These are phyloP conservation scores for Onychorhynchus coronatus DNA, from an alignment of 2,113 vertebrate species.

Conservation along the genomic window DNA sequence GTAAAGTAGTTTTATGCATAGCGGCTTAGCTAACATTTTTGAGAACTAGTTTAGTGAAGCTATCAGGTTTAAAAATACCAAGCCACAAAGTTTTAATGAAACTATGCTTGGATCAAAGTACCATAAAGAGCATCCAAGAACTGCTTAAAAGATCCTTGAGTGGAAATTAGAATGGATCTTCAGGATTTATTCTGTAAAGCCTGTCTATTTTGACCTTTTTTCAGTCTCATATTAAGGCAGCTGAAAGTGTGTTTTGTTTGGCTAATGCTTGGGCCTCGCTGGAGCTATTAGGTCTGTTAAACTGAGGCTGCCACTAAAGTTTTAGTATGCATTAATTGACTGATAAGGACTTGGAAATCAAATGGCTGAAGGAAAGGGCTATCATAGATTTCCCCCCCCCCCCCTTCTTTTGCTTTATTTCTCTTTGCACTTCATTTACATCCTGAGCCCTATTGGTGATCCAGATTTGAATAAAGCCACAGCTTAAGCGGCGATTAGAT, in stretches of 20 bases:
- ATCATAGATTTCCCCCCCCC: slow-evolving; percentile 11
- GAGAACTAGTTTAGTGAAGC: slow-evolving; percentile 77
- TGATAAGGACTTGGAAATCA: slow-evolving; percentile 75
- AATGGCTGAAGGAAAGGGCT: slow-evolving; percentile 71
- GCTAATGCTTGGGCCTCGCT: slow-evolving; percentile 60
- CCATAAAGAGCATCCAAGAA: slow-evolving; percentile 79
- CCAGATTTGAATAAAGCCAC: slow-evolving; percentile 78
- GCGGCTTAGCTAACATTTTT: slow-evolving; percentile 74
- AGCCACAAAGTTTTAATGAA: slow-evolving; percentile 80
- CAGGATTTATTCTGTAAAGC: slow-evolving; percentile 79
- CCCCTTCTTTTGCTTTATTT: slow-evolving; percentile 68
- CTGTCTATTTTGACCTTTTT: slow-evolving; percentile 77
- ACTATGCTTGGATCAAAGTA: slow-evolving; percentile 76
- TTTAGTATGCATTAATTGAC: slow-evolving; percentile 73
- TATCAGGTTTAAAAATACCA: slow-evolving; percentile 76
- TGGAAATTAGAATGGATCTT: slow-evolving; percentile 83
- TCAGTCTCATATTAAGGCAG: slow-evolving; percentile 70
- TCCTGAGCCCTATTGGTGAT: slow-evolving; percentile 76
- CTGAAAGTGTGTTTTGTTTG: slow-evolving; percentile 77
- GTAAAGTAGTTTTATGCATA: slow-evolving; percentile 77
- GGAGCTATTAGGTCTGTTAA: slow-evolving; percentile 59
- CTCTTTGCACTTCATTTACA: slow-evolving; percentile 78
- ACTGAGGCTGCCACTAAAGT: slow-evolving; percentile 63
- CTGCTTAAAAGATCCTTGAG: slow-evolving; percentile 77
- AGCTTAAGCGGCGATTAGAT: slow-evolving; percentile 78